These are phyloP conservation scores for Eulemur coronatus DNA, from an alignment of 2,797 vertebrate species.

Conservation along the genomic window DNA sequence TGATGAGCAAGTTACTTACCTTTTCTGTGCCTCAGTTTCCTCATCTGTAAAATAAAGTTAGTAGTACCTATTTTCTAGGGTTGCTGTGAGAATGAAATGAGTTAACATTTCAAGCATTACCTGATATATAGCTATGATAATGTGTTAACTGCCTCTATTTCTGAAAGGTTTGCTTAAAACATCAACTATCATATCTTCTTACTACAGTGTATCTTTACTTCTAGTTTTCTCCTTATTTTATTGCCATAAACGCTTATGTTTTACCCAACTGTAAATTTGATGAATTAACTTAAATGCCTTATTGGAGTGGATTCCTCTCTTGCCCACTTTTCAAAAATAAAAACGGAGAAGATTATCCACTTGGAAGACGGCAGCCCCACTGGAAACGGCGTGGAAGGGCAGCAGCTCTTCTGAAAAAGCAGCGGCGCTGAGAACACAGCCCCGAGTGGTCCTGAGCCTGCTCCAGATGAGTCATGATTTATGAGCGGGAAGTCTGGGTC, in stretches of 20 bases:
- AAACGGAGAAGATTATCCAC: background rate
- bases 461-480: constrained; percentile 80
- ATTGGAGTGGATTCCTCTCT: background rate
- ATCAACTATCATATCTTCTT: background rate
- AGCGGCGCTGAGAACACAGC: constrained; percentile 51
- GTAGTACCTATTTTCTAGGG: background rate
- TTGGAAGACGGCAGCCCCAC: background rate
- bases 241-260: background rate
- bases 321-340: background rate
- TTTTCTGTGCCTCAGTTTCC: background rate
- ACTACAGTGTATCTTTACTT: background rate
- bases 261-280: background rate
- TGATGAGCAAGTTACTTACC: fast-evolving
- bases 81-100: background rate
- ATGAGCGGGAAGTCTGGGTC: constrained; percentile 69
- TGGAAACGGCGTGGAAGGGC: background rate
- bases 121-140: background rate
- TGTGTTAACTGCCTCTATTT: background rate
- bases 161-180: background rate
- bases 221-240: background rate
- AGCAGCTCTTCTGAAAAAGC: constrained; percentile 61
- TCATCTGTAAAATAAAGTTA: background rate
- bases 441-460: background rate
- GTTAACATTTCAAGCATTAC: fast-evolving
- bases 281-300: background rate